These are phyloP conservation scores for Ornithoptera alexandrae DNA, from an alignment of 2,888 invertebrate species.

Conservation along the genomic window DNA sequence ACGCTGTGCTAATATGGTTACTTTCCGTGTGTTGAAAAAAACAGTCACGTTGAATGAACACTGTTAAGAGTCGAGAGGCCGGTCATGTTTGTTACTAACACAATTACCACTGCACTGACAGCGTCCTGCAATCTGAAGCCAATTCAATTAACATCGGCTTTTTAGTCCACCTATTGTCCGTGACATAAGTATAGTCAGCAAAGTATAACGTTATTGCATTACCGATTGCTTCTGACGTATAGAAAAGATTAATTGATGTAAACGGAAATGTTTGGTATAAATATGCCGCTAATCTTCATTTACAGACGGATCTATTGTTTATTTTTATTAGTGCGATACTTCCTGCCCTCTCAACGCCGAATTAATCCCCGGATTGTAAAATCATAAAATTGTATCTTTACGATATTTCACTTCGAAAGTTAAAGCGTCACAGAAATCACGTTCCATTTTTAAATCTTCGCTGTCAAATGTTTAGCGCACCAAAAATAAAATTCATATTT, in stretches of 20 bases:
- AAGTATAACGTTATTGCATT: background rate
- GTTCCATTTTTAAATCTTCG: too few species aligned
- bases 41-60: constrained; percentile 47
- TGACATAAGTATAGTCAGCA: constrained; percentile 20
- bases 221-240: background rate
- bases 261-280: background rate
- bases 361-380: too few species aligned
- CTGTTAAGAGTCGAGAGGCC: constrained; percentile 51
- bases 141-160: constrained; percentile 76
- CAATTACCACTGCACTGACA: constrained; percentile 62
- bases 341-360: too few species aligned
- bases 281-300: too few species aligned
- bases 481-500: too few species aligned
- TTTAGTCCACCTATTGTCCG: constrained; percentile 60
- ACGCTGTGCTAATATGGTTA: constrained; percentile 22
- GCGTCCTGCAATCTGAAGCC: constrained; percentile 72
- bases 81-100: constrained; percentile 66
- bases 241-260: background rate
- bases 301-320: too few species aligned
- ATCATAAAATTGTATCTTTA: too few species aligned
- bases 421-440: too few species aligned
- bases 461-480: too few species aligned
- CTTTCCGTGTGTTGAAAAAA: constrained; percentile 44
- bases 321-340: too few species aligned
- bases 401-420: too few species aligned